Evolutionary conservation across 1,140 invertebrate species (phyloP).

Genomic region (Propsilocerus akamusi): DNA sequence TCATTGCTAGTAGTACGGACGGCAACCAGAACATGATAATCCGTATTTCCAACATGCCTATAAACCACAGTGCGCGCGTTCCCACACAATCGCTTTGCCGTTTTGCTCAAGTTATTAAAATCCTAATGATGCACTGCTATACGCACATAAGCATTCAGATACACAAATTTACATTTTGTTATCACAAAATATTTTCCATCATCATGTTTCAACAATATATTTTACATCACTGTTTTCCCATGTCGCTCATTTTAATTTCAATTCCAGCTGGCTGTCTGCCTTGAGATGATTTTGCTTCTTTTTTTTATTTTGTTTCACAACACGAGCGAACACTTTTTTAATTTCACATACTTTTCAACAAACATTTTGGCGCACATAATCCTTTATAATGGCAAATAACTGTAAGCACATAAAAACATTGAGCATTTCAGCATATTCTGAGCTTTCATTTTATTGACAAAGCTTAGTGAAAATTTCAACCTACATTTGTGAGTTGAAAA

Average conservation of each 20-base stretch:
- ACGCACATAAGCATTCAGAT: no score
- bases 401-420: neutral
- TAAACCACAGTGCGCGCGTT: neutral
- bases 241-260: neutral
- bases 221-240: neutral
- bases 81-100: neutral
- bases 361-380: neutral
- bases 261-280: no score
- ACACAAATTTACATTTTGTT: no score
- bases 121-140: neutral
- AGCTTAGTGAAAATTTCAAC: neutral
- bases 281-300: neutral
- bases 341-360: neutral
- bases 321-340: neutral
- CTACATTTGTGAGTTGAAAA: neutral
- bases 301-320: neutral
- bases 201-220: neutral
- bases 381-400: neutral
- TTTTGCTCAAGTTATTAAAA: neutral
- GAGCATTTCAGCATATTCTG: no score
- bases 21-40: neutral
- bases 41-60: conserved; percentile 1
- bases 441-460: neutral
- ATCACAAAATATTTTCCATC: neutral
- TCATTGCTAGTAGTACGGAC: neutral